A percentile compares a stretch with the other conserved stretches of the same genome.
phyloP scores from a whole-genome alignment of 2,888 invertebrate genomes.

The Endomychus coccineus region DNA sequence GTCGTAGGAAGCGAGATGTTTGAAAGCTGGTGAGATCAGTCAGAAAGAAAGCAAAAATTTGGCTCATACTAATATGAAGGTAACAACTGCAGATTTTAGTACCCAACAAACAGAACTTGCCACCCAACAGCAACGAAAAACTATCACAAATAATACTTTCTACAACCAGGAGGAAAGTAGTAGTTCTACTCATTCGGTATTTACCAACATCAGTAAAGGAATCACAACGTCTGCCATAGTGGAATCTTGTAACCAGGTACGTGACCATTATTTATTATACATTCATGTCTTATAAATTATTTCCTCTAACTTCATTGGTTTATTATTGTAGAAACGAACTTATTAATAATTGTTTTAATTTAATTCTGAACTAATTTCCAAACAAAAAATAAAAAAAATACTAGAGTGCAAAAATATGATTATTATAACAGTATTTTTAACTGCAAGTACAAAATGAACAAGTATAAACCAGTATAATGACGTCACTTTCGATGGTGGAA shows the following conservation, averaged over 20 bases:
- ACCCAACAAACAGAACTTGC: constrained; percentile 66
- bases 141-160: constrained; percentile 69
- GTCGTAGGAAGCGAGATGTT: constrained; percentile 71
- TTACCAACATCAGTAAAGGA: constrained; percentile 70
- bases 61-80: constrained; percentile 74
- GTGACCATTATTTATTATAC: too few relatives aligned
- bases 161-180: constrained; percentile 67
- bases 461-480: too few relatives aligned
- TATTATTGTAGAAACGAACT: too few relatives aligned
- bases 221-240: constrained; percentile 54
- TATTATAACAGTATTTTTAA: too few relatives aligned
- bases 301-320: too few relatives aligned
- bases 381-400: too few relatives aligned
- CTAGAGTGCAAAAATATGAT: too few relatives aligned
- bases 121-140: constrained; percentile 68
- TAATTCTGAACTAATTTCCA: too few relatives aligned
- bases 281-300: too few relatives aligned
- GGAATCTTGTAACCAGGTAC: constrained; percentile 31
- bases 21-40: constrained; percentile 76
- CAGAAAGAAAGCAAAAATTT: constrained; percentile 82
- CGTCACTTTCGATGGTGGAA: too few relatives aligned
- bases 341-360: too few relatives aligned
- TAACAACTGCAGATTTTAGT: constrained; percentile 80
- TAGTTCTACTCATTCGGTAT: constrained; percentile 68
- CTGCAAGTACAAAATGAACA: too few relatives aligned